phyloP scores from a whole-genome alignment of 2,888 invertebrate species.

The Thyatira batis region DNA sequence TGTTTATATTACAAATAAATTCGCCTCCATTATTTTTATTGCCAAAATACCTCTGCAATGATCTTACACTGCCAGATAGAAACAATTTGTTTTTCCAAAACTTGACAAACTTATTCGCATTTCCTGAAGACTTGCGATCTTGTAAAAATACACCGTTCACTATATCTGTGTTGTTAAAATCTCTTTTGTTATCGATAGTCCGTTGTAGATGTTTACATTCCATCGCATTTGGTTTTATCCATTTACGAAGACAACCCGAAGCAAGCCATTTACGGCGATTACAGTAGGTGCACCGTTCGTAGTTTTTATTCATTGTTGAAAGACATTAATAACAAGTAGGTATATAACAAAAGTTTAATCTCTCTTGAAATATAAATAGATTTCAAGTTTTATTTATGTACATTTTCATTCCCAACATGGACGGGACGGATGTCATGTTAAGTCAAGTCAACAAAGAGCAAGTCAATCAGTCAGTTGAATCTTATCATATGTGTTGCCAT shows the following conservation, averaged over 20 bases:
- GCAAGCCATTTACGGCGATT: constrained; percentile 76
- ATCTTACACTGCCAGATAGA: constrained; percentile 69
- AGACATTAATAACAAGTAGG: constrained; percentile 15
- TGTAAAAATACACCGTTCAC: constrained; percentile 69
- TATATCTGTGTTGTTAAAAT: constrained; percentile 67
- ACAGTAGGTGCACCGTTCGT: constrained; percentile 74
- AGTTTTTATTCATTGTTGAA: constrained; percentile 71
- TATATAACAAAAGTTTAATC: constrained; percentile 7
- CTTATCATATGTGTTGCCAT: no score
- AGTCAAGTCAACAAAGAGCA: no score
- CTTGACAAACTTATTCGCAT: constrained; percentile 72
- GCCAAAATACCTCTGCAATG: constrained; percentile 72
- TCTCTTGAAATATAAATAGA: constrained; percentile 10
- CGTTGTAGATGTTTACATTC: constrained; percentile 80
- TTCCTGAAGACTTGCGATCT: constrained; percentile 62
- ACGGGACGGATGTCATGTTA: constrained; percentile 15
- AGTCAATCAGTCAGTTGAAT: no score
- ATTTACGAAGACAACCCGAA: constrained; percentile 75
- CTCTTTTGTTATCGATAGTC: constrained; percentile 71
- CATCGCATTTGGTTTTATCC: constrained; percentile 67
- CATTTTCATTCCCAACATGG: neutral
- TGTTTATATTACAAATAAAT: constrained; percentile 58
- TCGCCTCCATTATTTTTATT: constrained; percentile 60
- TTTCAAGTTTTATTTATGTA: neutral
- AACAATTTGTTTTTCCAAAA: constrained; percentile 78